Evolutionary conservation across 2,888 invertebrate genomes (phyloP).

Genomic region (Loripinus fragilis): DNA sequence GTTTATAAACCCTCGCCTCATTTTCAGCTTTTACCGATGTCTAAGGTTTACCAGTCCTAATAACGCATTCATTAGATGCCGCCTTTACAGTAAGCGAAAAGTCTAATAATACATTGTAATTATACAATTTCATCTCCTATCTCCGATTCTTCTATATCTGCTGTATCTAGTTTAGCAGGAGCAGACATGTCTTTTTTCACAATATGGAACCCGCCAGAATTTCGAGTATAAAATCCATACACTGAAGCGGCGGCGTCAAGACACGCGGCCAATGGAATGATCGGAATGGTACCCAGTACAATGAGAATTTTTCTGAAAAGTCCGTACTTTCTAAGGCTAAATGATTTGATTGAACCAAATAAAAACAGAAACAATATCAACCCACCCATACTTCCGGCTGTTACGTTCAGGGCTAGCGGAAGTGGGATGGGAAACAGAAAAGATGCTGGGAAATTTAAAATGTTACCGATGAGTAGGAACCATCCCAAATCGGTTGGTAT

Average conservation of each 20-base stretch:
- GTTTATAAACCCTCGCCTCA: too few species aligned
- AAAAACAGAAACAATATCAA: conserved; percentile 58
- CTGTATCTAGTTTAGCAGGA: not conserved
- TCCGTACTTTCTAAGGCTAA: too few species aligned
- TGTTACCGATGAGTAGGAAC: conserved; percentile 56
- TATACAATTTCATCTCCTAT: not conserved
- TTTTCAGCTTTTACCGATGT: too few species aligned
- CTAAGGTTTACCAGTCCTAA: too few species aligned
- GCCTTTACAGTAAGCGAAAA: too few species aligned
- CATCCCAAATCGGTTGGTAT: conserved; percentile 58
- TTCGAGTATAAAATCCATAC: conserved; percentile 56
- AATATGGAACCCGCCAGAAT: conserved; percentile 57
- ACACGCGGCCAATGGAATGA: conserved; percentile 58
- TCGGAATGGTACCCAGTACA: conserved; percentile 46
- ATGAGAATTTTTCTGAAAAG: conserved; percentile 45
- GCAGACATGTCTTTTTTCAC: conserved; percentile 53
- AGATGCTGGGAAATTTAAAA: conserved; percentile 57
- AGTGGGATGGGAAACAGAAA: conserved; percentile 60
- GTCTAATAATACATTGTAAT: too few species aligned
- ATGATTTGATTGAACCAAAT: too few species aligned
- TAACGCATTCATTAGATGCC: too few species aligned
- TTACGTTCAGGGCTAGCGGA: conserved; percentile 52
- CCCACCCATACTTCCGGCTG: conserved; percentile 59
- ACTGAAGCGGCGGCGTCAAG: too few species aligned
- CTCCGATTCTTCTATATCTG: not conserved